Percentiles rank a stretch among this genome's conserved stretches.
Conservation (phyloP, 2,113 vertebrate genomes). For the Silurus glanis region DNA sequence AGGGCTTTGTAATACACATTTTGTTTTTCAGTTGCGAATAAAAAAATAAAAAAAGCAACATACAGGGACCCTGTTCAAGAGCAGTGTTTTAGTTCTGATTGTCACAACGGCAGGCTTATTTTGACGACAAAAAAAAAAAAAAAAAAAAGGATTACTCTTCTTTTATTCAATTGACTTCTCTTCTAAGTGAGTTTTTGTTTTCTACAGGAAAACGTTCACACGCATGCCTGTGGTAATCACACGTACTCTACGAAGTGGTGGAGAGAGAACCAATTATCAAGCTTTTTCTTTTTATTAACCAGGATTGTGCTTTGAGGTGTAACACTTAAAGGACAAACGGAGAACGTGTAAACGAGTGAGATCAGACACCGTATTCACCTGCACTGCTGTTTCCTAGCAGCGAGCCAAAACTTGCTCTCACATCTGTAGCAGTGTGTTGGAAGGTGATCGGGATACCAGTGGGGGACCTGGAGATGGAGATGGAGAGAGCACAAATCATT, state of each 20-base stretch:
- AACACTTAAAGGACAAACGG: constrained; percentile 14
- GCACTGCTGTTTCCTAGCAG: constrained; percentile 94
- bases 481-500: constrained; percentile 24
- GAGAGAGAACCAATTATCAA: neutral
- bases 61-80: no score
- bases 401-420: constrained; percentile 92
- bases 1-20: no score
- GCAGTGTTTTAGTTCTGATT: no score
- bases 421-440: constrained; percentile 94
- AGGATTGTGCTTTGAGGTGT: neutral
- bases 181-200: neutral
- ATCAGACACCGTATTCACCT: constrained; percentile 72
- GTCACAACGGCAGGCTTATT: no score
- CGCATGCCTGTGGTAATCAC: neutral
- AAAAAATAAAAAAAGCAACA: no score
- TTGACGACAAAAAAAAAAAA: no score
- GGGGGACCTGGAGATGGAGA: constrained; percentile 79
- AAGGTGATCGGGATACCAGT: constrained; percentile 93
- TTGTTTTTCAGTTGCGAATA: no score
- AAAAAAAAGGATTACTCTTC: no score
- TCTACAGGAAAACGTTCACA: neutral
- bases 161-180: no score
- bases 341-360: constrained; percentile 7
- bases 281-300: neutral
- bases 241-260: neutral